phyloP scores from a whole-genome alignment of 30 jellyfish, hydroid and myxozoan species.

The Calvadosia cruxmelitensis region DNA sequence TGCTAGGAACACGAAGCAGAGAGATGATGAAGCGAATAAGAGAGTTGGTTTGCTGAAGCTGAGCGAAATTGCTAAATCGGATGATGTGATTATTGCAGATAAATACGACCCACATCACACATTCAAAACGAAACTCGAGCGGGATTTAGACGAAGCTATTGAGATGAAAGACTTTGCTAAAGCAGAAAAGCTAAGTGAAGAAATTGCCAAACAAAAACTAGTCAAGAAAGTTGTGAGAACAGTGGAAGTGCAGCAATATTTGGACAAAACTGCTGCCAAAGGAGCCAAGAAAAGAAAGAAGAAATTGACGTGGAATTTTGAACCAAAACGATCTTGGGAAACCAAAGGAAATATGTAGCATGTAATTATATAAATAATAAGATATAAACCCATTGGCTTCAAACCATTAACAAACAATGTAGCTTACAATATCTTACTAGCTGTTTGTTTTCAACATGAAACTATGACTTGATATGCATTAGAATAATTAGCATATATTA shows the following conservation, averaged over 20 bases:
- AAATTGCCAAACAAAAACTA: constrained; percentile 31
- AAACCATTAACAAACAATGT: too few relatives aligned
- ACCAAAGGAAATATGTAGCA: constrained; percentile 72
- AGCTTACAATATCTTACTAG: too few relatives aligned
- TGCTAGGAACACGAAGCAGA: not conserved
- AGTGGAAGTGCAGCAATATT: constrained; percentile 24
- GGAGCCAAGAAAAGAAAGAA: constrained; percentile 20
- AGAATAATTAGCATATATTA: too few relatives aligned
- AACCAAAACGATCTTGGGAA: constrained; percentile 78
- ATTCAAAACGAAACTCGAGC: constrained; percentile 45
- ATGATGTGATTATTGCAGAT: constrained; percentile 14
- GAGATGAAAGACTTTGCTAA: constrained; percentile 25
- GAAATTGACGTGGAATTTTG: constrained; percentile 69
- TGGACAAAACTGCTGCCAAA: constrained; percentile 18
- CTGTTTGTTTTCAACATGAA: too few relatives aligned
- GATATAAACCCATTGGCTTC: too few relatives aligned
- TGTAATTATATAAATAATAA: too few relatives aligned
- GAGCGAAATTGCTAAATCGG: too few relatives aligned
- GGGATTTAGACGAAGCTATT: constrained; percentile 67
- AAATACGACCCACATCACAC: constrained; percentile 47
- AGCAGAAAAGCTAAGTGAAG: constrained; percentile 59
- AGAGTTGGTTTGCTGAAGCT: too few relatives aligned
- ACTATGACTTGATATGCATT: too few relatives aligned
- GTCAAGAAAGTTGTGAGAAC: constrained; percentile 27
- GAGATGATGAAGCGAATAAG: not conserved